phyloP scores from a whole-genome alignment of 1,140 invertebrate genomes.

The Penaeus chinensis region DNA sequence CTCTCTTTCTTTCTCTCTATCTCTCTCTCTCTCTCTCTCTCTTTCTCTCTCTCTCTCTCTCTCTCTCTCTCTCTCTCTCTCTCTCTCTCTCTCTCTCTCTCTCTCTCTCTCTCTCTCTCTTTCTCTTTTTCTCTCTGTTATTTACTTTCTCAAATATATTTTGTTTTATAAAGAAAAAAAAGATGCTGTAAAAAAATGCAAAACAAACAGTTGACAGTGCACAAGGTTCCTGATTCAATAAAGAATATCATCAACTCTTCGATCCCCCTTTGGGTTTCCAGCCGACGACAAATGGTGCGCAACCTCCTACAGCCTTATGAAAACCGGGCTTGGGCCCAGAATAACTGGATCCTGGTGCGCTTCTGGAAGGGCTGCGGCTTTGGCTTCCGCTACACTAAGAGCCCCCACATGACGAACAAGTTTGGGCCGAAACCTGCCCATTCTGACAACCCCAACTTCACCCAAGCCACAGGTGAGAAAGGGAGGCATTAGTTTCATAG shows the following conservation, averaged over 20 bases:
- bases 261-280: conserved; percentile 65
- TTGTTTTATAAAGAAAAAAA: neutral
- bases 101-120: too few relatives aligned
- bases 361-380: conserved; percentile 88
- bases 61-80: neutral
- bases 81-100: too few relatives aligned
- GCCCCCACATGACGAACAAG: conserved; percentile 73
- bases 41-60: too few relatives aligned
- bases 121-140: neutral
- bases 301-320: conserved; percentile 82
- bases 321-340: conserved; percentile 86
- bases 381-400: conserved; percentile 80
- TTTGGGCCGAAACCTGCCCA: conserved; percentile 69
- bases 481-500: too few relatives aligned
- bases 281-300: conserved; percentile 74
- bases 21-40: too few relatives aligned
- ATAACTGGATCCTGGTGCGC: conserved; percentile 85
- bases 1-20: too few relatives aligned
- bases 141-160: neutral
- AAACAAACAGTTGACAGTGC: neutral
- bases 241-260: neutral
- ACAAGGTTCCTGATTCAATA: neutral
- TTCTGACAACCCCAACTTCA: conserved; percentile 68
- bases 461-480: conserved; percentile 68
- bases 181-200: neutral